These are phyloP conservation scores for Rhimphoctona megacephalus DNA, from an alignment of 2,888 invertebrate species.

Conservation along the genomic window DNA sequence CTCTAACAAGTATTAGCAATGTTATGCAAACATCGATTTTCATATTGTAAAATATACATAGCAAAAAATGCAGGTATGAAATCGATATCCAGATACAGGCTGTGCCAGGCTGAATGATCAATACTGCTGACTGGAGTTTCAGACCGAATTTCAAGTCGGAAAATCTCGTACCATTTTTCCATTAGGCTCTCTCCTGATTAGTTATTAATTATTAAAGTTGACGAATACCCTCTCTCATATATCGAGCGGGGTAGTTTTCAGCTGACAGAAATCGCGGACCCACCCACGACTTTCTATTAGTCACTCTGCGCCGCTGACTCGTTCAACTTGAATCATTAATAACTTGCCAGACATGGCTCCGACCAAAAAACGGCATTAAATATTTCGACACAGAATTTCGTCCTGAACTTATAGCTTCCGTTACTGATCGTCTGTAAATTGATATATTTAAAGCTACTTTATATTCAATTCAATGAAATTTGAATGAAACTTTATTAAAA, in stretches of 20 bases:
- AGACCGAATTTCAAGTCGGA: not conserved
- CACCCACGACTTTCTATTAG: not conserved
- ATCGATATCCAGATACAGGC: not conserved
- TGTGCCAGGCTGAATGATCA: not conserved
- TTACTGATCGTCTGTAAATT: not conserved
- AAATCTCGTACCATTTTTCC: not conserved
- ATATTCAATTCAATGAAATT: not conserved
- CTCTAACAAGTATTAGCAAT: not conserved
- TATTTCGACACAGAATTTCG: not conserved
- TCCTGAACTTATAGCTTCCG: not conserved
- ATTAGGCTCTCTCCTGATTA: not conserved
- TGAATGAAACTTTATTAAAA: not conserved
- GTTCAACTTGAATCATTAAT: slow-evolving; percentile 13
- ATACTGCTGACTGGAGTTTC: not conserved
- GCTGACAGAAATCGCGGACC: not conserved
- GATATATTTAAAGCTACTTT: not conserved
- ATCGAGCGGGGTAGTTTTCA: not conserved
- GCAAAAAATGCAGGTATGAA: not conserved
- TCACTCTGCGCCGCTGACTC: not conserved
- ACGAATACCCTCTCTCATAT: not conserved
- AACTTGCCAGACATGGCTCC: not conserved
- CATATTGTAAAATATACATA: too few relatives aligned
- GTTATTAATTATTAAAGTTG: slow-evolving; percentile 5
- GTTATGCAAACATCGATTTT: too few relatives aligned
- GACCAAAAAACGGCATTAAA: not conserved